Base-by-base conservation (phyloP, 1,140 invertebrate species). In the Grapholita molesta region DNA sequence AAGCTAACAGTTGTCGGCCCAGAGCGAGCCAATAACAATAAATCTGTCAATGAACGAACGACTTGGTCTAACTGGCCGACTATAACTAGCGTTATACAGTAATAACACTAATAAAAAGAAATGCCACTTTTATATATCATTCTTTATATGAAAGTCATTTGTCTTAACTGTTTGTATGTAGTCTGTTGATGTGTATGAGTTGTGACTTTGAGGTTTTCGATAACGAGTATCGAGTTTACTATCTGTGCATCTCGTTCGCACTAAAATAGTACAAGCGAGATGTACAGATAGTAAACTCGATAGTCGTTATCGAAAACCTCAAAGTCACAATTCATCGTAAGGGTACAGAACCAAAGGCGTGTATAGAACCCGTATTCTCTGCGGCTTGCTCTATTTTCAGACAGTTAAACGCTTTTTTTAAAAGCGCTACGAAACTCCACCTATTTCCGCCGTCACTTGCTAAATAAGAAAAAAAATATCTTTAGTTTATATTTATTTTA, bases 11-110 rank as follows among this genome's bases (percentile, higher is more conserved):
- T 61, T 53, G 42, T 21, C 30, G 64, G 32, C 64, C 9, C 25
- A 61, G 24, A 61, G 57, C 67, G 55, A 57, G 55, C 75, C 73
- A 77, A 78, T 83, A 75, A 76, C 77, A 72, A 77, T 81, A 85
- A 83, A 80, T 85, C 77, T 82, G 71, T 81, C 82, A 81, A 78
- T 70, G 42, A 52, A 69, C 42, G 42, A 48, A 48, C 15, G 42
- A 9, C 42, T 48, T 48, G 15, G 3, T 8, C 42, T 48, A 48
- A 48, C 42, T 48, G 42, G 42, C 42, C 18, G 42, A 48, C 42
- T 48, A 48, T 48, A n/a, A n/a, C 15, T 18, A 21, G 21, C 42
- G 42, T 48, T 48, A 0, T 48, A 21, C 42, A 42, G 12, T 48
- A 48, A 21, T 48, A 48, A 48, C 18, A 48, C 15, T 48, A 21